Evolutionary conservation across 2,888 invertebrate genomes (phyloP).

Genomic region (Drosophila macrospina): DNA sequence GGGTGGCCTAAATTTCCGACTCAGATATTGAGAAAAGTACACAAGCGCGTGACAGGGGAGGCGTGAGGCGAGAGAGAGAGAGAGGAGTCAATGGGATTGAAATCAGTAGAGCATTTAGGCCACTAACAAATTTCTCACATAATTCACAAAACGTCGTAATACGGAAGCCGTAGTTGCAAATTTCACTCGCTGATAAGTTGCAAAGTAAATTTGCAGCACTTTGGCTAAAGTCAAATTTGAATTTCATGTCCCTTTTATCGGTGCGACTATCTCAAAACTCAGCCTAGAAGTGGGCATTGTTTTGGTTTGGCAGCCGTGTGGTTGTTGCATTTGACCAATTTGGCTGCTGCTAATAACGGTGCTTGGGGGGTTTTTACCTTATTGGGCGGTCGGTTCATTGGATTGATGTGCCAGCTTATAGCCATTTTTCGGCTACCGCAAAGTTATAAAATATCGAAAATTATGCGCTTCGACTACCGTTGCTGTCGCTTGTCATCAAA

Average conservation of each 20-base stretch:
- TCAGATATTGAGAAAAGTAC: conserved; percentile 2
- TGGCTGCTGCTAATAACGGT: conserved; percentile 72
- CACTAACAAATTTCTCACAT: conserved; percentile 76
- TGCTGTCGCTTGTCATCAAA: conserved; percentile 72
- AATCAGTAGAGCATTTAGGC: conserved; percentile 67
- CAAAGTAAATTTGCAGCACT: conserved; percentile 67
- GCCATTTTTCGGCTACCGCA: conserved; percentile 53
- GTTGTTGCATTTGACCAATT: conserved; percentile 59
- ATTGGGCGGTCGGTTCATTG: conserved; percentile 64
- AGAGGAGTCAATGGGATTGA: conserved; percentile 12
- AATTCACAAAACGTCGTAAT: conserved; percentile 79
- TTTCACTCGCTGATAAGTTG: conserved; percentile 71
- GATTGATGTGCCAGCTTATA: conserved; percentile 70
- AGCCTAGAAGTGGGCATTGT: conserved; percentile 62
- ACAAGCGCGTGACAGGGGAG: no score
- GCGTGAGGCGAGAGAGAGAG: background rate
- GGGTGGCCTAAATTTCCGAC: conserved; percentile 38
- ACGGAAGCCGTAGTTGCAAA: conserved; percentile 77
- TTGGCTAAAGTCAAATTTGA: conserved; percentile 73
- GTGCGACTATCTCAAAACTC: conserved; percentile 69
- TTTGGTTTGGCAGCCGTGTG: conserved; percentile 31
- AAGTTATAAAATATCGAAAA: conserved; percentile 78
- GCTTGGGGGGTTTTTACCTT: conserved; percentile 64
- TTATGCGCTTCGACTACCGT: conserved; percentile 75
- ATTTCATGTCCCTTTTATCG: conserved; percentile 83